Evolutionary conservation across 2,797 vertebrate species (phyloP).

Genomic region (Enteromius thamalakanensis): DNA sequence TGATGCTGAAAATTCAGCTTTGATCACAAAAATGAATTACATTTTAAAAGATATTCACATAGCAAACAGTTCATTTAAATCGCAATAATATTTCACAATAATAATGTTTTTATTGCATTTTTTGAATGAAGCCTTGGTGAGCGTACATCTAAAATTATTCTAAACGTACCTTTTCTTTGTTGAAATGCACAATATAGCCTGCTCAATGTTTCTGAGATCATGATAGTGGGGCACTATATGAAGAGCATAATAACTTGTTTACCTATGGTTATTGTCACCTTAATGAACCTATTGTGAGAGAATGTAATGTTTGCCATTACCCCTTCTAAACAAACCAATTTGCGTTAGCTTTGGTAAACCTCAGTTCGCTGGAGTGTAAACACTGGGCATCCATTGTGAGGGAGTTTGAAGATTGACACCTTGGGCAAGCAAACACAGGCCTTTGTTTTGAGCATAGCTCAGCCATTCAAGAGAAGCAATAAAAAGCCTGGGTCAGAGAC

Average conservation of each 20-base stretch:
- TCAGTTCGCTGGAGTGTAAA: slow-evolving; percentile 43
- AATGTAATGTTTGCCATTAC: slow-evolving; percentile 41
- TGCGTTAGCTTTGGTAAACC: slow-evolving; percentile 35
- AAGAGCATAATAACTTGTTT: slow-evolving; percentile 46
- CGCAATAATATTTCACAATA: background rate
- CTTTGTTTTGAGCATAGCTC: slow-evolving; percentile 55
- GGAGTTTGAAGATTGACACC: slow-evolving; percentile 51
- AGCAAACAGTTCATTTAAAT: background rate
- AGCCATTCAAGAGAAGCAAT: slow-evolving; percentile 45
- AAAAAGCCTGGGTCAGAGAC: slow-evolving; percentile 27
- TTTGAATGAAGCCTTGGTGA: background rate
- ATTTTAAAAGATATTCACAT: background rate
- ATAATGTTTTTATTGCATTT: background rate
- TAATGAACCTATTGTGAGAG: slow-evolving; percentile 51
- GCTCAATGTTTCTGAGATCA: background rate
- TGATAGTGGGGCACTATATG: background rate
- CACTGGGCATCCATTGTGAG: slow-evolving; percentile 43
- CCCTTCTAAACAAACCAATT: slow-evolving; percentile 51
- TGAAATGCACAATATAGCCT: background rate
- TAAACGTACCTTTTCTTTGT: background rate
- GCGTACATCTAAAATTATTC: background rate
- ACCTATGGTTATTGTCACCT: slow-evolving; percentile 42
- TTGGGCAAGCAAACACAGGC: slow-evolving; percentile 56
- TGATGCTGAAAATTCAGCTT: background rate
- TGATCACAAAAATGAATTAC: background rate